Evolutionary conservation across 2,113 vertebrate species (phyloP), one percentile per base, ranked within the genome.

Genomic region (Leucopsar rothschildi): DNA sequence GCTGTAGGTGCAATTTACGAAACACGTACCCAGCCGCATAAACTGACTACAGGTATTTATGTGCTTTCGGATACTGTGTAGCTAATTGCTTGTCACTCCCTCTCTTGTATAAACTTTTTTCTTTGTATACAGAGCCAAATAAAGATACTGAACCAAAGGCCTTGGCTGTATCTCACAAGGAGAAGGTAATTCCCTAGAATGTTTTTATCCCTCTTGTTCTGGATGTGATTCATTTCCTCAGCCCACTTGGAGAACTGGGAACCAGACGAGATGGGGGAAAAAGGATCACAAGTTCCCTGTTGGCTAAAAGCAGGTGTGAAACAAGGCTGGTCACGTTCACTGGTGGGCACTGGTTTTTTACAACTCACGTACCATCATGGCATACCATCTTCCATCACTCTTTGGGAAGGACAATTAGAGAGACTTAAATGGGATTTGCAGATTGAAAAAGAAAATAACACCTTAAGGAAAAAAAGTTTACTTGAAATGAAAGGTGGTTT

Each of bases 181-280:
- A 42, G 13, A 79, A 40, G 45, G 44, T 75, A 72, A 82, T 70
- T 52, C 42, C 60, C 24, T 29, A 55, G 39, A 81, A 81, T 31
- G 45, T 69, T 79, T 88, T 64, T 44, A 70, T 78, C 42, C 55
- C 11, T 70, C 50, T 70, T 72, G 16, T 61, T 93, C 90, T 57
- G 63, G 66, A 85, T 61, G 23, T 94, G 92, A 94, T 85, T 93
- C 85, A 88, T 80, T 92, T 96, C 95, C 75, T 90, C 79, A 80
- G 76, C 85, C 78, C 78, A 69, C 78, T 72, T 64, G 16, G 49
- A 15, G 44, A 79, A 17, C 16, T 7, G 1, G 39, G 33, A 92
- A 44, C 21, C 5, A 9, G 72, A 69, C 33, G 8, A 66, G 73
- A n/a, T 8, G 19, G 28, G 21, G 15, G 1, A 4, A 15, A 49